Conservation (phyloP, 2,113 vertebrate species). For the Zeus faber region DNA sequence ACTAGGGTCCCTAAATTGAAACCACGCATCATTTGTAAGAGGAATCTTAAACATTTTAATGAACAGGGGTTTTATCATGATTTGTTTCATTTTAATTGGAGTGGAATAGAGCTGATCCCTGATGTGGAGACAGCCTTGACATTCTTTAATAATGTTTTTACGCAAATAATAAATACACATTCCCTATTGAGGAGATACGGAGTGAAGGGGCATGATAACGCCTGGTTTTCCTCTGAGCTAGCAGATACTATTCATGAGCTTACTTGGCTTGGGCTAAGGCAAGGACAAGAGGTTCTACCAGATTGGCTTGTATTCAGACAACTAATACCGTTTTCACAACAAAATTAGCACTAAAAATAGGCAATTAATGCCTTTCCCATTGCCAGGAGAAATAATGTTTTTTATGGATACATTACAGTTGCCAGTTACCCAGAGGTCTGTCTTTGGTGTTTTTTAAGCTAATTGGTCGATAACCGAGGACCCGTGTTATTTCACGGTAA, state of each 20-base stretch:
- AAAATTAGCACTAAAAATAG: too few relatives aligned
- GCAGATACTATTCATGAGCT: constrained; percentile 1
- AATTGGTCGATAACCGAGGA: too few relatives aligned
- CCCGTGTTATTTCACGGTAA: too few relatives aligned
- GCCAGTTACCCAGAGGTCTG: too few relatives aligned
- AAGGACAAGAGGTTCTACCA: background rate
- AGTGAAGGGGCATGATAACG: constrained; percentile 12
- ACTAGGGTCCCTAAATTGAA: too few relatives aligned
- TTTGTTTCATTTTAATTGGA: constrained; percentile 6
- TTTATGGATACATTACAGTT: too few relatives aligned
- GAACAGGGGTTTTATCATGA: constrained; percentile 11
- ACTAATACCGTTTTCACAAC: too few relatives aligned
- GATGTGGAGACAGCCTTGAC: constrained; percentile 9
- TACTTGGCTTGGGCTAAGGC: background rate
- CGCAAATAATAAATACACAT: constrained; percentile 16
- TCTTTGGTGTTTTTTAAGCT: too few relatives aligned
- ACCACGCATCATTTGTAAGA: constrained; percentile 8
- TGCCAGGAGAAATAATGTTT: too few relatives aligned
- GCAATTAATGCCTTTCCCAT: too few relatives aligned
- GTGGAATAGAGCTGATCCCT: background rate
- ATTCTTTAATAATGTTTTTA: constrained; percentile 7
- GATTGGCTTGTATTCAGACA: too few relatives aligned
- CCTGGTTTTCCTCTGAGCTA: constrained; percentile 13
- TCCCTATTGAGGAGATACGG: constrained; percentile 6
- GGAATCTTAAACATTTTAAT: constrained; percentile 5